These are phyloP conservation scores for Drosophila pseudotakahashii DNA, from an alignment of 2,888 invertebrate species.

Conservation along the genomic window DNA sequence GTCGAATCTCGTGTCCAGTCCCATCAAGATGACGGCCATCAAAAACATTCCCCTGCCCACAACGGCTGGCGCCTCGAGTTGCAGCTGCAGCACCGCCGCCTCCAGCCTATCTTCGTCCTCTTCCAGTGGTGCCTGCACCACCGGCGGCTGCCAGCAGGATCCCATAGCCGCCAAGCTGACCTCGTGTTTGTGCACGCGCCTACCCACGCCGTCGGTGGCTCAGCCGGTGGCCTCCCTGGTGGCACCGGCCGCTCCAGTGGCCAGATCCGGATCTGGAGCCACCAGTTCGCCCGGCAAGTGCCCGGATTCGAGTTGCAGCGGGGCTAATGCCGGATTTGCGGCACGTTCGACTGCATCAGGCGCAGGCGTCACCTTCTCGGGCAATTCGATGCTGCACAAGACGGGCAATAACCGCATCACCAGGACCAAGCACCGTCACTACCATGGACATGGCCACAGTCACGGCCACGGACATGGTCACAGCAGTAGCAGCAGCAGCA, in stretches of 20 bases:
- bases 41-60: slow-evolving; percentile 77
- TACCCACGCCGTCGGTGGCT: slow-evolving; percentile 31
- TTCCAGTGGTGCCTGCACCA: slow-evolving; percentile 32
- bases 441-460: slow-evolving; percentile 82
- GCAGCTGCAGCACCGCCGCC: slow-evolving; percentile 22
- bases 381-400: slow-evolving; percentile 76
- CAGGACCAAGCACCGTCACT: slow-evolving; percentile 81
- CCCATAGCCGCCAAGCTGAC: slow-evolving; percentile 85
- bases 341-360: slow-evolving; percentile 21
- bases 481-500: slow-evolving; percentile 10
- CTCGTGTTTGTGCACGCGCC: slow-evolving; percentile 83
- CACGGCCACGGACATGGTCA: slow-evolving; percentile 79
- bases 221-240: slow-evolving; percentile 6
- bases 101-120: slow-evolving; percentile 11
- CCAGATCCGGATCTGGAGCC: slow-evolving; percentile 18
- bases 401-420: slow-evolving; percentile 83
- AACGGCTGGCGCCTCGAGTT: slow-evolving; percentile 13
- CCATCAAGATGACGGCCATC: slow-evolving; percentile 84
- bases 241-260: neutral
- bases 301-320: slow-evolving; percentile 21
- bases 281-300: slow-evolving; percentile 20
- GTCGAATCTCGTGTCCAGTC: slow-evolving; percentile 87
- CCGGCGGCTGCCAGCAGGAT: slow-evolving; percentile 78
- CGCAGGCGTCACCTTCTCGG: slow-evolving; percentile 24
- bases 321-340: slow-evolving; percentile 22